Conservation (phyloP, 2,797 vertebrate genomes). For the Neostethus bicornis region DNA sequence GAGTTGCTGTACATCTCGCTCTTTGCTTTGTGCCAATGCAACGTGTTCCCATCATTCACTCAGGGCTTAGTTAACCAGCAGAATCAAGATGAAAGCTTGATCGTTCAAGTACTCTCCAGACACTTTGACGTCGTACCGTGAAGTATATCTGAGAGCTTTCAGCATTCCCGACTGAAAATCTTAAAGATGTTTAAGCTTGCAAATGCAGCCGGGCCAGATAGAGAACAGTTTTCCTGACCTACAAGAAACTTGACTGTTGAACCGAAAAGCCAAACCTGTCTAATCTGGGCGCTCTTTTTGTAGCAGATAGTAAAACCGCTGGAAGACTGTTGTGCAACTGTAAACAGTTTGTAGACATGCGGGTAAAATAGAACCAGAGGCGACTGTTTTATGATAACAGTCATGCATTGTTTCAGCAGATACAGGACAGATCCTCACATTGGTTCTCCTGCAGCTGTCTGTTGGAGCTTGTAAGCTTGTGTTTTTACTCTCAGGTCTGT, state of each 20-base stretch:
- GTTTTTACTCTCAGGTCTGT: slow-evolving; percentile 41
- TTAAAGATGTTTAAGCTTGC: slow-evolving; percentile 16
- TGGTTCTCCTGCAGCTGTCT: slow-evolving; percentile 39
- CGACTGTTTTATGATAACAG: slow-evolving; percentile 59
- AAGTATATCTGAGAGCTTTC: slow-evolving; percentile 69
- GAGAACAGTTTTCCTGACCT: slow-evolving; percentile 33
- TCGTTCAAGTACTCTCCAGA: slow-evolving; percentile 50
- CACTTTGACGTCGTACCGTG: slow-evolving; percentile 67
- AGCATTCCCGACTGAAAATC: slow-evolving; percentile 64
- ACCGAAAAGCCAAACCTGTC: slow-evolving; percentile 34
- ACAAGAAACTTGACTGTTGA: slow-evolving; percentile 48
- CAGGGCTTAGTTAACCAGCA: slow-evolving; percentile 59
- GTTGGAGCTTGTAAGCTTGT: slow-evolving; percentile 39
- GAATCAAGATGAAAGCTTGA: slow-evolving; percentile 69
- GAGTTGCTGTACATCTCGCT: slow-evolving; percentile 18
- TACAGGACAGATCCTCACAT: slow-evolving; percentile 20
- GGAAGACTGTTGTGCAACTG: slow-evolving; percentile 43
- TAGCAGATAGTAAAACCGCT: slow-evolving; percentile 53
- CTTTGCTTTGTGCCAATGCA: slow-evolving; percentile 21
- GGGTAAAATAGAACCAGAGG: slow-evolving; percentile 34
- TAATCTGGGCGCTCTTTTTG: slow-evolving; percentile 59
- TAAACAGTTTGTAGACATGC: slow-evolving; percentile 36
- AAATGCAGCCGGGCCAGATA: slow-evolving; percentile 45
- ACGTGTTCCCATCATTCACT: slow-evolving; percentile 66
- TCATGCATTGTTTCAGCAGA: slow-evolving; percentile 39